These are phyloP conservation scores for Drosophila pallidifrons DNA, from an alignment of 1,140 invertebrate species.

Conservation along the genomic window DNA sequence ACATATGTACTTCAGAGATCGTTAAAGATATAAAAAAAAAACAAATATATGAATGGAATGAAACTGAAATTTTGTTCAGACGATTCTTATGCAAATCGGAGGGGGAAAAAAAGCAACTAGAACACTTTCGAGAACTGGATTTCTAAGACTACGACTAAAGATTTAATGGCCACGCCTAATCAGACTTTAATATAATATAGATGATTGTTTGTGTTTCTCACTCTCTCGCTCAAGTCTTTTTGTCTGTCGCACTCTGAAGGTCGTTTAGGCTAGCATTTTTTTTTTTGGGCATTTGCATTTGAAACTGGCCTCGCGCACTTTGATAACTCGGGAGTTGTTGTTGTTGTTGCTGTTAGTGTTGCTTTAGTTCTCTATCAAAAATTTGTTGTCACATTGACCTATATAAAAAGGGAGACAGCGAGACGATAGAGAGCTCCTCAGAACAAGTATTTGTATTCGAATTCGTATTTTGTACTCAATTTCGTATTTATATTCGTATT, in stretches of 20 bases:
- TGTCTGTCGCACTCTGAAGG: constrained; percentile 26
- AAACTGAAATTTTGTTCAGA: constrained; percentile 6
- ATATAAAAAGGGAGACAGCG: constrained; percentile 25
- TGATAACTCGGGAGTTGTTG: constrained; percentile 23
- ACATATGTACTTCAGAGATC: constrained; percentile 13
- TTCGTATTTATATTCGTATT: constrained; percentile 4
- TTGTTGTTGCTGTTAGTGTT: constrained; percentile 1
- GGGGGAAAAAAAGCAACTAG: constrained; percentile 9
- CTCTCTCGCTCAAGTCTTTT: neutral
- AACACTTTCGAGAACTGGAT: constrained; percentile 13
- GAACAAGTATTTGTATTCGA: constrained; percentile 15
- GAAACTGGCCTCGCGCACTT: constrained; percentile 27
- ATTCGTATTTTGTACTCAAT: neutral
- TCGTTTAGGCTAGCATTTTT: constrained; percentile 18
- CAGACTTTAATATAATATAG: constrained; percentile 3
- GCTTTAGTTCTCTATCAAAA: constrained; percentile 22
- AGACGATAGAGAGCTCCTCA: neutral
- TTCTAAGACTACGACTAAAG: neutral
- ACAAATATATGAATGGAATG: constrained; percentile 2
- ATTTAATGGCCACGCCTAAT: constrained; percentile 7
- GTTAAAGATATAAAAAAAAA: constrained; percentile 3
- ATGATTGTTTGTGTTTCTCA: neutral
- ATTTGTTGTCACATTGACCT: constrained; percentile 53
- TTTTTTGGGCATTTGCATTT: constrained; percentile 47
- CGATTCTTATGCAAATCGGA: constrained; percentile 40